Evolutionary conservation across 2,797 vertebrate species (phyloP).

Genomic region (Graptemys geographica): DNA sequence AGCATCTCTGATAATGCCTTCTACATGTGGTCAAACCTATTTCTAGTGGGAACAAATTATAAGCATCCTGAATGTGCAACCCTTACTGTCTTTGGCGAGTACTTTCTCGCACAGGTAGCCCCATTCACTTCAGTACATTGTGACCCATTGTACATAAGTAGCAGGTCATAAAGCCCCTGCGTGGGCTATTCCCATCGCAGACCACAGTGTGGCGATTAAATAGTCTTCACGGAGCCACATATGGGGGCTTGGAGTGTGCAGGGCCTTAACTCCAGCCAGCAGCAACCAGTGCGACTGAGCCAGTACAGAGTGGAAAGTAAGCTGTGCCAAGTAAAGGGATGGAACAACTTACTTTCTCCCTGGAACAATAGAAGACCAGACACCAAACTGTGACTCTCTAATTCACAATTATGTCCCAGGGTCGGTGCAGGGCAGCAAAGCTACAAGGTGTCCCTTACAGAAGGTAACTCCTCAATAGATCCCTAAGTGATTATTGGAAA

Average conservation of each 20-base stretch:
- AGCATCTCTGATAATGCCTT: background rate
- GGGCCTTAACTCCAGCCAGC: background rate
- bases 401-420: background rate
- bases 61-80: background rate
- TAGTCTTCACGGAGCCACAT: background rate
- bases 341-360: too few species aligned
- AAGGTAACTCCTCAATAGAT: background rate
- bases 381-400: constrained; percentile 13
- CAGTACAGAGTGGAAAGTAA: too few species aligned
- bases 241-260: background rate
- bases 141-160: too few species aligned
- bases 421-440: background rate
- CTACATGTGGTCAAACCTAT: background rate
- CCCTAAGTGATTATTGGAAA: constrained; percentile 1
- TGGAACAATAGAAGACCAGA: too few species aligned
- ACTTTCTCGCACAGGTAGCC: background rate
- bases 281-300: too few species aligned
- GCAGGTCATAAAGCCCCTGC: too few species aligned
- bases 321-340: too few species aligned
- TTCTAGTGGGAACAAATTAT: background rate
- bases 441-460: background rate
- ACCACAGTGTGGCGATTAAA: background rate
- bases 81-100: background rate
- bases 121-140: background rate
- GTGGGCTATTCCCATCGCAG: background rate